Conservation (phyloP, 2,888 invertebrate species). For the Sinodicranocentrus sp. region DNA sequence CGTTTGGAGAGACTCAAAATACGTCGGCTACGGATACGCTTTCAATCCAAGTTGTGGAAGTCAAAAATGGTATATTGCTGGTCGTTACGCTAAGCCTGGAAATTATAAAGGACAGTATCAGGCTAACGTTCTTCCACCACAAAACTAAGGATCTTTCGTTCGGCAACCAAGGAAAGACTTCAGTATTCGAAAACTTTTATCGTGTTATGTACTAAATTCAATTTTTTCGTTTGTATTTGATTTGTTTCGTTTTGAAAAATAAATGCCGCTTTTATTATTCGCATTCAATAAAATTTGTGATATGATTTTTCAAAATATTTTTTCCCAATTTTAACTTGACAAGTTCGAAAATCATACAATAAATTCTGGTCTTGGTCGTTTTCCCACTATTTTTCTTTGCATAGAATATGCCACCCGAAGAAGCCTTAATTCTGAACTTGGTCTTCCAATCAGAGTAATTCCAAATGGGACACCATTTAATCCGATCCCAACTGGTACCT, state of each 20-base stretch:
- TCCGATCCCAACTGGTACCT: slow-evolving; percentile 69
- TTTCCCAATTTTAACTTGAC: too few species aligned
- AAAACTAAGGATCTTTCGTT: not conserved
- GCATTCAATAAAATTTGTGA: too few species aligned
- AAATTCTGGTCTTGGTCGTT: too few species aligned
- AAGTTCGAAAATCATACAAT: too few species aligned
- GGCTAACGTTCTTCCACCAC: slow-evolving; percentile 46
- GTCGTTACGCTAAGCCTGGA: slow-evolving; percentile 38
- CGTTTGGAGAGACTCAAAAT: slow-evolving; percentile 49
- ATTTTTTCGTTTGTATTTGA: too few species aligned
- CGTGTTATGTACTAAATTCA: too few species aligned
- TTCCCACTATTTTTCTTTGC: too few species aligned
- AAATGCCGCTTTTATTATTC: too few species aligned
- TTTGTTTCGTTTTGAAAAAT: too few species aligned
- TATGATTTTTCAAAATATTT: too few species aligned
- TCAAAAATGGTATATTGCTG: slow-evolving; percentile 19
- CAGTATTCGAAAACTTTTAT: too few species aligned
- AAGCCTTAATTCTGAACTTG: slow-evolving; percentile 48
- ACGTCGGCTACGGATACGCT: slow-evolving; percentile 49
- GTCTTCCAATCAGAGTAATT: slow-evolving; percentile 59
- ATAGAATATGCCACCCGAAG: slow-evolving; percentile 54
- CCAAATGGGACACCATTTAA: slow-evolving; percentile 62
- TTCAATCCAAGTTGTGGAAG: slow-evolving; percentile 25
- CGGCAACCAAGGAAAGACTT: too few species aligned
- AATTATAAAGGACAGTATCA: slow-evolving; percentile 23